Conservation (phyloP, 1,140 invertebrate genomes). For the Drosophila nigromelanica region DNA sequence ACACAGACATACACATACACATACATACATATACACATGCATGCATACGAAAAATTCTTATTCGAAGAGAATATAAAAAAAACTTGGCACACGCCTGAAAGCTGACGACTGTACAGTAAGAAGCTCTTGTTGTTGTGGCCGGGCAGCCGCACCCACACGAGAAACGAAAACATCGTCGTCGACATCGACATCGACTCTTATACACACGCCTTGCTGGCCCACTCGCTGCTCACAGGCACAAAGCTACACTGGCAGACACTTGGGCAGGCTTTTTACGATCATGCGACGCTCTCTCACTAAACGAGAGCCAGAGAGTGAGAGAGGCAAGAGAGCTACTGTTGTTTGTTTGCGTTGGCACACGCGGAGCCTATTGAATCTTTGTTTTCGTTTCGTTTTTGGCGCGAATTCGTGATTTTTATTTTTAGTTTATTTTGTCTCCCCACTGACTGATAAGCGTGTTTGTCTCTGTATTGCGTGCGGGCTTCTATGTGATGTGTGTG, state of each 20-base stretch:
- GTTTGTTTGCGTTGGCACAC: constrained; percentile 54
- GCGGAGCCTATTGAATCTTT: constrained; percentile 23
- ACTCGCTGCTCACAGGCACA: constrained; percentile 34
- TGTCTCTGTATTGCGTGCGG: constrained; percentile 14
- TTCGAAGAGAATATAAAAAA: constrained; percentile 44
- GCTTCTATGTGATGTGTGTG: background rate
- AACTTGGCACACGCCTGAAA: constrained; percentile 66
- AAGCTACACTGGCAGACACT: constrained; percentile 31
- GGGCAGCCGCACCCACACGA: constrained; percentile 67
- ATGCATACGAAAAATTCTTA: constrained; percentile 28
- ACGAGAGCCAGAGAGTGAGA: constrained; percentile 8
- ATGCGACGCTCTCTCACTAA: background rate
- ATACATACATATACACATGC: background rate
- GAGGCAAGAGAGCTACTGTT: constrained; percentile 5
- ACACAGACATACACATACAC: no score
- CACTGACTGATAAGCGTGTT: constrained; percentile 61
- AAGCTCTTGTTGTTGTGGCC: constrained; percentile 37
- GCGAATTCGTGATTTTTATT: constrained; percentile 71
- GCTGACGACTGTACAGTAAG: constrained; percentile 57
- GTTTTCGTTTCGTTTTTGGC: constrained; percentile 66
- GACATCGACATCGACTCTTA: constrained; percentile 49
- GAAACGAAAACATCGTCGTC: constrained; percentile 41
- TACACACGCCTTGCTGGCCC: constrained; percentile 62
- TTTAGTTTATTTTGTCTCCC: constrained; percentile 56
- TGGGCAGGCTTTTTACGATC: constrained; percentile 16